A percentile compares a stretch with the other conserved stretches of the same genome.
Conservation (phyloP, 2,797 vertebrate species). For the Delichon dasypus region DNA sequence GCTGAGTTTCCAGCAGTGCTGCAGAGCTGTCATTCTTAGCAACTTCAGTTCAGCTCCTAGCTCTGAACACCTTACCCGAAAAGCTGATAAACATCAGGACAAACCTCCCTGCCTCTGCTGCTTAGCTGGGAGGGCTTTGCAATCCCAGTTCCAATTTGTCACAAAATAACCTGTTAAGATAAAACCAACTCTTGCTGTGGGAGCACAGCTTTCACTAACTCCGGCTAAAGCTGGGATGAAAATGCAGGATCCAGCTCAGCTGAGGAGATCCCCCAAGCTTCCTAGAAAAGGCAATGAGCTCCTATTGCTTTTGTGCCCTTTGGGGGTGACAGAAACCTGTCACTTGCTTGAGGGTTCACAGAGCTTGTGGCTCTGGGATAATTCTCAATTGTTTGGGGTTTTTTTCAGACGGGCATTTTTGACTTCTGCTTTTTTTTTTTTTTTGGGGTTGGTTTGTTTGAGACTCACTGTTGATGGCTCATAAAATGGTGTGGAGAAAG, state of each 20-base stretch:
- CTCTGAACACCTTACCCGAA: neutral
- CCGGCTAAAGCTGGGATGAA: neutral
- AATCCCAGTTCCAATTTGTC: neutral
- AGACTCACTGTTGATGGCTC: neutral
- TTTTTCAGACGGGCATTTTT: neutral
- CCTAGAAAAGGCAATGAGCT: neutral
- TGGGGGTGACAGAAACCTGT: neutral
- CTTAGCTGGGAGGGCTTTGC: conserved; percentile 24
- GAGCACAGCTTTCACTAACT: neutral
- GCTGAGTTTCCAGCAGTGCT: neutral
- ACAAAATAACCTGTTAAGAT: conserved; percentile 32
- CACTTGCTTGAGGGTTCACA: neutral
- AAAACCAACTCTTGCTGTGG: neutral
- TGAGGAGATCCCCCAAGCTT: neutral
- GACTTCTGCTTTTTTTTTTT: neutral
- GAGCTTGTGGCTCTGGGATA: neutral
- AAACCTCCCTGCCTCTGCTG: conserved; percentile 6
- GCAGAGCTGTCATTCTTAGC: neutral
- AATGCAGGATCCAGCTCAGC: neutral
- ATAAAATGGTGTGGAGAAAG: neutral
- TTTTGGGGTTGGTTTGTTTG: neutral
- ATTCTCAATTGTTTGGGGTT: neutral
- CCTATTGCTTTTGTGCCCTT: neutral
- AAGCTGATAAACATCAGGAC: conserved; percentile 27
- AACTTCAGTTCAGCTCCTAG: neutral